Evolutionary conservation across 2,888 invertebrate species (phyloP), one percentile per base, ranked within the genome.

Genomic region (Hoplodrina ambigua): DNA sequence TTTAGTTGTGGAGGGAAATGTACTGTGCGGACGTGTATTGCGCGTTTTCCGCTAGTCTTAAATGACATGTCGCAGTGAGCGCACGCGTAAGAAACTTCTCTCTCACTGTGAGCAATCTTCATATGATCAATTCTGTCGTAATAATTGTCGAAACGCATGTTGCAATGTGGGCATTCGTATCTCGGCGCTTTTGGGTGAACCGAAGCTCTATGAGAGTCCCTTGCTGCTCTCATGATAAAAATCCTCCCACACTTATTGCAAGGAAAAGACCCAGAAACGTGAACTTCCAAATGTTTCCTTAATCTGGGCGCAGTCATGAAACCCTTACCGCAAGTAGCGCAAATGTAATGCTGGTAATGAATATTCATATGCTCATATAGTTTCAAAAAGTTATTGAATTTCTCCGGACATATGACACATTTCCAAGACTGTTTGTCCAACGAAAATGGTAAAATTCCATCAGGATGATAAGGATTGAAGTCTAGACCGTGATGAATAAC

Each of bases 331-430:
- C 95, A 96, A 5, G 89, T 93, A 0, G 94, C 89, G 74, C 95
- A 96, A 55, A 95, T 95, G 33, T 94, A 94, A 81, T 95, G 92
- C 73, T 95, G 95, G 46, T 95, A 95, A 72, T 96, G 95, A 0
- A 88, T 70, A 63, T 95, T 95, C 94, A 95, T 95, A 53, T 96
- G 95, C 70, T 95, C 94, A 75, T 95, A 95, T 0, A 96, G 86
- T 85, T 94, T 94, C 0, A 95, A 81, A 67, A 95, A 95, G 54
- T 94, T 94, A 64, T 94, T 94, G 76, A 95, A 95, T 41, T 86
- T 89, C 53, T 91, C 89, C 0, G 84, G 78, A 63, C 95, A 96
- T 65, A 94, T 89, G 0, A 93, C 85, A 77, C 95, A 96, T 44
- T 84, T 86, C 95, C 95, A 95, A 0, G 88, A 89, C n/a, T 93